These are phyloP conservation scores for Semicossyphus pulcher DNA, from an alignment of 2,113 vertebrate genomes.

Conservation along the genomic window DNA sequence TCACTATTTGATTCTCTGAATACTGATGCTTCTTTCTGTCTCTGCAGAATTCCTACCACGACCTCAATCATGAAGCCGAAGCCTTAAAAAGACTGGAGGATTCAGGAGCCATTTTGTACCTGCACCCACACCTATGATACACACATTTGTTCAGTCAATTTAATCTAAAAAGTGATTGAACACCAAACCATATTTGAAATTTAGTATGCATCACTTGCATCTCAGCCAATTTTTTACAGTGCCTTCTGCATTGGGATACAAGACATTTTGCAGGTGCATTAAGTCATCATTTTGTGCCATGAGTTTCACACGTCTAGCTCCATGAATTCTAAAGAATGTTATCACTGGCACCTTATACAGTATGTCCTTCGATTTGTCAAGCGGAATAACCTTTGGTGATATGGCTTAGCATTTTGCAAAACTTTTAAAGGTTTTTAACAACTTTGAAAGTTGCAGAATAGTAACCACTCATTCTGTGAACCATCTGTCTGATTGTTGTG, in stretches of 20 bases:
- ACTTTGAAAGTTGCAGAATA: not conserved
- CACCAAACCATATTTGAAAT: not conserved
- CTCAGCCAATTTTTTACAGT: conserved; percentile 26
- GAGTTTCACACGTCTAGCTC: not conserved
- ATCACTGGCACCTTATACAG: not conserved
- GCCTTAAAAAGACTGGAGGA: conserved; percentile 81
- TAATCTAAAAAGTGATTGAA: not conserved
- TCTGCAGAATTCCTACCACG: conserved; percentile 81
- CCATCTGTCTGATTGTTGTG: not conserved
- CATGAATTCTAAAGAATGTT: conserved; percentile 2
- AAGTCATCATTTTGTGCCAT: not conserved
- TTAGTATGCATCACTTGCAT: not conserved
- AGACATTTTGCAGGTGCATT: not conserved
- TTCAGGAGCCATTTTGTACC: conserved; percentile 72
- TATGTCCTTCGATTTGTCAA: not conserved
- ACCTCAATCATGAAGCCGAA: conserved; percentile 77
- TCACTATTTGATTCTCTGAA: not conserved
- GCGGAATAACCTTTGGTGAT: not conserved
- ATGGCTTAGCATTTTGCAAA: not conserved
- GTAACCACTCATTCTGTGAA: not conserved
- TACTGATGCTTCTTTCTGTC: not conserved
- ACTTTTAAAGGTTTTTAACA: not conserved
- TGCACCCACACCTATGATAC: conserved; percentile 77
- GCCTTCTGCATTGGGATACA: conserved; percentile 40
- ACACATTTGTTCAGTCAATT: not conserved